Evolutionary conservation across 2,113 vertebrate genomes (phyloP), one percentile per base, ranked within the genome.

Genomic region (Hymenochirus boettgeri): DNA sequence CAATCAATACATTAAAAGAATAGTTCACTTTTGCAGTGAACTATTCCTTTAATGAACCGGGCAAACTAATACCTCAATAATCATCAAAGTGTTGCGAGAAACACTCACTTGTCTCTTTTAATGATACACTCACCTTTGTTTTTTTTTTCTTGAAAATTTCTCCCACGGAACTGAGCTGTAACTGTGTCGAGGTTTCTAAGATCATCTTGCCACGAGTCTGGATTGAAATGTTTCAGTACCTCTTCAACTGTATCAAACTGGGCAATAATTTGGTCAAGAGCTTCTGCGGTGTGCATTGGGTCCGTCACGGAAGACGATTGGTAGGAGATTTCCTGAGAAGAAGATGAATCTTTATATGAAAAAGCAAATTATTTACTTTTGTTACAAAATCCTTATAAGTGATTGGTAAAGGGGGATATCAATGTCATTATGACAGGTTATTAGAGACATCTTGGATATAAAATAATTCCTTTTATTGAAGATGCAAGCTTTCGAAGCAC

Each of bases 101-200:
- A n/a, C n/a, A n/a, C n/a, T n/a, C n/a, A n/a, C n/a, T n/a, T n/a
- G n/a, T n/a, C n/a, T n/a, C n/a, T n/a, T n/a, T n/a, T n/a, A n/a
- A n/a, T n/a, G n/a, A n/a, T n/a, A n/a, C n/a, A n/a, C 85, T 76
- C 87, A 97, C 94, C 89, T 90, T 97, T 98, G 29, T 89, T 88
- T 42, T 90, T 91, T 53, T 89, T 89, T 74, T 89, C 90, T 8
- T 93, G 85, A 75, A 89, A 98, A n/a, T 90, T 87, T 33, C 90
- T 85, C 61, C 94, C 92, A 70, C 88, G 85, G 70, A 91, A 89
- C 57, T 88, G 85, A 22, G 88, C 81, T 2, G 84, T 90, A 19
- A 92, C 89, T 25, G 88, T 83, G 75, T 93, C 95, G 45, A 99
- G 83, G 74, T 82, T 92, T 65, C 94, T 88, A 1, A 99, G 87